Percentiles rank a stretch among this genome's conserved stretches.
These are phyloP conservation scores for Hydraecia micacea DNA, from an alignment of 2,888 invertebrate genomes.

Conservation along the genomic window DNA sequence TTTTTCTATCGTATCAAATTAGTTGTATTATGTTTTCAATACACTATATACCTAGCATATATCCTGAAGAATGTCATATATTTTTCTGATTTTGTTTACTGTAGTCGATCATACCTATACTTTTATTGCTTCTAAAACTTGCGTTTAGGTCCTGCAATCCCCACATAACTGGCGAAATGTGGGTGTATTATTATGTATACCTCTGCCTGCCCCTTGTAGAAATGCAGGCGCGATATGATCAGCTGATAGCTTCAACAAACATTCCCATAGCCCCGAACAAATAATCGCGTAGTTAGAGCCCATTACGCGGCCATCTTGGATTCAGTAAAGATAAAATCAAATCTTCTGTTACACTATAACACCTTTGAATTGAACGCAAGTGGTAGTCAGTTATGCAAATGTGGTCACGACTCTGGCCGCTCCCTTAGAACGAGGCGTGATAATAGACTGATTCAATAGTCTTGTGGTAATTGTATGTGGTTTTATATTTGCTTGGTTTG, in stretches of 20 bases:
- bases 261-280: constrained; percentile 55
- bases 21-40: no score
- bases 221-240: constrained; percentile 8
- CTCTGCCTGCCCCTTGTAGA: neutral
- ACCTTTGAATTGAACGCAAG: constrained; percentile 50
- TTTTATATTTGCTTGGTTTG: constrained; percentile 18
- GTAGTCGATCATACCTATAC: no score
- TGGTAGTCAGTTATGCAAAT: constrained; percentile 70
- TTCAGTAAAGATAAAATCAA: constrained; percentile 57
- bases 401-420: constrained; percentile 62
- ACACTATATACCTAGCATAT: no score
- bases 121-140: no score
- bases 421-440: constrained; percentile 60
- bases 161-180: neutral
- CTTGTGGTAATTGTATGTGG: constrained; percentile 31
- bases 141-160: no score
- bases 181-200: no score
- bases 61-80: no score
- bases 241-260: constrained; percentile 37
- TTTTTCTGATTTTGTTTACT: no score
- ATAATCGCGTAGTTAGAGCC: constrained; percentile 49
- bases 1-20: no score
- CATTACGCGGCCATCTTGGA: constrained; percentile 65
- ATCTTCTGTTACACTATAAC: constrained; percentile 58
- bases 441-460: constrained; percentile 61